These are phyloP conservation scores for Bufo gargarizans DNA, from an alignment of 2,113 vertebrate genomes.

Conservation along the genomic window DNA sequence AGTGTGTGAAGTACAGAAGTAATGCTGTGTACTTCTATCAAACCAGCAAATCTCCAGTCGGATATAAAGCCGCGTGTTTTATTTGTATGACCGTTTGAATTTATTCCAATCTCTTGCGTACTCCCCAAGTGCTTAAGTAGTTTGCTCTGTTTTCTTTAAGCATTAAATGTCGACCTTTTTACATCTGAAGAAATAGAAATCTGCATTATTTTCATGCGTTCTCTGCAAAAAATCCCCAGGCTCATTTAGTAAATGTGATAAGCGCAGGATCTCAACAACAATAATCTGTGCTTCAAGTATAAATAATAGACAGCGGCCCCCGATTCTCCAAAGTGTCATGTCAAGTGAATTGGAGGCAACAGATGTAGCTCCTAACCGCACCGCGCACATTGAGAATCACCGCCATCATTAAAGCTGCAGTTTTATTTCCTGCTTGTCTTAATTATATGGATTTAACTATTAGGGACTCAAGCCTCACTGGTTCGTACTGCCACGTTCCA, in stretches of 20 bases:
- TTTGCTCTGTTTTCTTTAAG: background rate
- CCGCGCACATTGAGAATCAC: background rate
- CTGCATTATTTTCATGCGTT: background rate
- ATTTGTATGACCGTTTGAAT: background rate
- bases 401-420: background rate
- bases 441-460: background rate
- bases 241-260: slow-evolving; percentile 19
- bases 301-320: slow-evolving; percentile 4
- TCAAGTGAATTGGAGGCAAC: slow-evolving; percentile 7
- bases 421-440: background rate
- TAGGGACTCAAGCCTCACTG: background rate
- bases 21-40: background rate
- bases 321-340: slow-evolving; percentile 8
- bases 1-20: background rate
- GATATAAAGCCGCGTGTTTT: background rate
- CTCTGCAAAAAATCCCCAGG: background rate
- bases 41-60: background rate
- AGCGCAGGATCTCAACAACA: background rate
- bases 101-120: background rate
- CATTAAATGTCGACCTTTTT: slow-evolving; percentile 9
- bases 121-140: slow-evolving; percentile 2
- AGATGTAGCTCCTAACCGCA: background rate
- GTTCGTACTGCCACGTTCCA: background rate
- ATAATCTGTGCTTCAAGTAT: background rate
- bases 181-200: slow-evolving; percentile 13